Evolutionary conservation across 2,888 invertebrate species (phyloP).

Genomic region (Eristalis arbustorum): DNA sequence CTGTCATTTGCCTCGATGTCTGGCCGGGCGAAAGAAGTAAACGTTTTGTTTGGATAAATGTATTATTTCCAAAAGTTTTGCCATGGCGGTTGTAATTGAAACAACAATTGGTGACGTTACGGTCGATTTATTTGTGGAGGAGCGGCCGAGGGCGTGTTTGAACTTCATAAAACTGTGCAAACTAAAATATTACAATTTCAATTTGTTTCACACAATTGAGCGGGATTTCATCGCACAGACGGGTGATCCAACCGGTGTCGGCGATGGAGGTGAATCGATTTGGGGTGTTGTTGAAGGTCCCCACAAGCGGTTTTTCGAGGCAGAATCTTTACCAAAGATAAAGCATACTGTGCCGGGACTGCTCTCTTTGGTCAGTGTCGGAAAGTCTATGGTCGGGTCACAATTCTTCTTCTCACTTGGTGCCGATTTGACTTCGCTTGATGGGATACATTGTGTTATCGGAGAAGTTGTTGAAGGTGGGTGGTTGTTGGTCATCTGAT

Average conservation of each 20-base stretch:
- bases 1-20: not conserved
- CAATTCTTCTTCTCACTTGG: constrained; percentile 98
- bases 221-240: constrained; percentile 98
- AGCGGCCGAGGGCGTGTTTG: constrained; percentile 92
- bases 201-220: constrained; percentile 95
- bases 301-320: constrained; percentile 93
- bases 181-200: constrained; percentile 98
- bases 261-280: constrained; percentile 94
- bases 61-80: not conserved
- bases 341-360: constrained; percentile 93
- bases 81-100: constrained; percentile 98
- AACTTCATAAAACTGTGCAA: constrained; percentile 99
- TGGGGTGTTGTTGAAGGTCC: constrained; percentile 93
- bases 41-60: constrained; percentile 26
- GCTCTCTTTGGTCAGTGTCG: constrained; percentile 96
- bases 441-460: constrained; percentile 95
- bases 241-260: constrained; percentile 96
- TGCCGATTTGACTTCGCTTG: constrained; percentile 92
- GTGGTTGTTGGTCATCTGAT: not conserved
- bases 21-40: not conserved
- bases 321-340: constrained; percentile 94
- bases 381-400: constrained; percentile 93
- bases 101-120: constrained; percentile 98
- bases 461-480: constrained; percentile 94
- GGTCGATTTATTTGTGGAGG: constrained; percentile 93